phyloP scores from a whole-genome alignment of 2,113 vertebrate species.

The Pseudonaja textilis region DNA sequence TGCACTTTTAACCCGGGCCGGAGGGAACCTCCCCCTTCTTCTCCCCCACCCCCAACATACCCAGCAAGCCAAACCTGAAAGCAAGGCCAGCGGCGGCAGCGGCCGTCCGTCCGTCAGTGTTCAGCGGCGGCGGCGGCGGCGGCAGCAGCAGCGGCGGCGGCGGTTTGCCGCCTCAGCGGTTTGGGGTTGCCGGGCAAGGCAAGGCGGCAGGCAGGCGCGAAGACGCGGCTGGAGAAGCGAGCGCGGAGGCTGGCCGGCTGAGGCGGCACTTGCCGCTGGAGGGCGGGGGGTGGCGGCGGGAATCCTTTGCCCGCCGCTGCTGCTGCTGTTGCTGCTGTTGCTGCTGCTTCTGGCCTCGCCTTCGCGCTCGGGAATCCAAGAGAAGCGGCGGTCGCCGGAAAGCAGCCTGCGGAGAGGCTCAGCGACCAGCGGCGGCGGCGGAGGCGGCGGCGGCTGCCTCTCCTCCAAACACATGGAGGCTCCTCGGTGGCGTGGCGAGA shows the following conservation, averaged over 20 bases:
- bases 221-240: slow-evolving; percentile 21
- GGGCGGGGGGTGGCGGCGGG: background rate
- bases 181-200: background rate
- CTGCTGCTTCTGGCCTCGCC: background rate
- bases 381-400: slow-evolving; percentile 29
- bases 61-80: slow-evolving; percentile 59
- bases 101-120: background rate
- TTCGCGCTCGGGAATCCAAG: slow-evolving; percentile 31
- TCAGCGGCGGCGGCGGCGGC: background rate
- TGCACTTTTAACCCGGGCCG: background rate
- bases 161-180: slow-evolving; percentile 39
- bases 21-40: background rate
- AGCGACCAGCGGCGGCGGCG: slow-evolving; percentile 10
- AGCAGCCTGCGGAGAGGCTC: slow-evolving; percentile 43
- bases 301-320: background rate
- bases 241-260: slow-evolving; percentile 22
- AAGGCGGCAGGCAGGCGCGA: slow-evolving; percentile 10
- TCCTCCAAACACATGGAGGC: slow-evolving; percentile 62
- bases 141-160: background rate
- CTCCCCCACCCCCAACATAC: background rate
- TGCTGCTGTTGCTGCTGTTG: background rate
- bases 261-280: slow-evolving; percentile 37
- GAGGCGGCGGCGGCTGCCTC: slow-evolving; percentile 43
- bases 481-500: slow-evolving; percentile 45
- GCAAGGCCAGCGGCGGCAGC: slow-evolving; percentile 40